Evolutionary conservation across 2,113 vertebrate species (phyloP).

Genomic region (Elachura formosa): DNA sequence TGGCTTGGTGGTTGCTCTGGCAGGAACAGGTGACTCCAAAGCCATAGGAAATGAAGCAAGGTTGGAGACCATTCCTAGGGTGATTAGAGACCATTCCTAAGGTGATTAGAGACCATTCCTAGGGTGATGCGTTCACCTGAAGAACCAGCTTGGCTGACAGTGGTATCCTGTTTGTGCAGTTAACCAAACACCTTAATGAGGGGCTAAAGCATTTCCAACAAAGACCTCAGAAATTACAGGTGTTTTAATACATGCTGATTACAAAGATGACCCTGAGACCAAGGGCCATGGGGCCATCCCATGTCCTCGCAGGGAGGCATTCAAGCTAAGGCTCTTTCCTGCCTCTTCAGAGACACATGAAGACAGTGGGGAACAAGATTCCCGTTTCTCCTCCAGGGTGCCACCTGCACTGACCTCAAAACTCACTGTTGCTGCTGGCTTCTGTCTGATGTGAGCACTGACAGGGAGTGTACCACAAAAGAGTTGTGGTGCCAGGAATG

Average conservation of each 20-base stretch:
- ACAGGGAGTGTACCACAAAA: not conserved
- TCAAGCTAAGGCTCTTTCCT: not conserved
- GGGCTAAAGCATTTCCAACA: conserved; percentile 38
- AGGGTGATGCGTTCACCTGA: not conserved
- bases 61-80: not conserved
- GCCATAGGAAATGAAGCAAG: conserved; percentile 43
- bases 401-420: not conserved
- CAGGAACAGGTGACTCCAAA: not conserved
- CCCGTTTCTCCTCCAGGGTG: not conserved
- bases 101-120: conserved; percentile 6
- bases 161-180: conserved; percentile 28
- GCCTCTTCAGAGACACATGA: not conserved
- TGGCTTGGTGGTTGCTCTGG: not conserved
- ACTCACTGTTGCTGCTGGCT: not conserved
- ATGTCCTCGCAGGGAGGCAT: fast-evolving
- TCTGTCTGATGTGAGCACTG: not conserved
- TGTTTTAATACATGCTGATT: conserved; percentile 43
- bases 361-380: not conserved
- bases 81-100: not conserved
- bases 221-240: conserved; percentile 57
- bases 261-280: conserved; percentile 13
- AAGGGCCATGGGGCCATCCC: not conserved
- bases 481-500: not conserved
- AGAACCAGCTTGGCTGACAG: conserved; percentile 50
- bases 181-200: conserved; percentile 52